A percentile compares a stretch with the other conserved stretches of the same genome.
Conservation (phyloP, 2,113 vertebrate species). For the Gracilinanus agilis region DNA sequence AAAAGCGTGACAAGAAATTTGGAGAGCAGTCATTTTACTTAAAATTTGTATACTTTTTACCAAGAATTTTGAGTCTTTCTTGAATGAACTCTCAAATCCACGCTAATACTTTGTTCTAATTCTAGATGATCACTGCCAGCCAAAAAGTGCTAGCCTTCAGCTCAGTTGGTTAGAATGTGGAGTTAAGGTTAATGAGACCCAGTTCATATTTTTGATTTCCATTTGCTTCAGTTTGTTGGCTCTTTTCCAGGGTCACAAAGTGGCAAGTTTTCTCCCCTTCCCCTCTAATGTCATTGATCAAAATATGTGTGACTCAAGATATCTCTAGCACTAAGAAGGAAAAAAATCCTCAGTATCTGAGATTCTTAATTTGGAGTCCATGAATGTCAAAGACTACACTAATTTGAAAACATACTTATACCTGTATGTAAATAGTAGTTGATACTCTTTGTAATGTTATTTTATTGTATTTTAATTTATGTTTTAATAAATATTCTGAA, state of each 20-base stretch:
- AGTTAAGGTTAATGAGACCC: neutral
- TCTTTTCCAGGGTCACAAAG: neutral
- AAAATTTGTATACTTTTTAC: slow-evolving; percentile 12
- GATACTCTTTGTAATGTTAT: neutral
- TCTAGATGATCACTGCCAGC: neutral
- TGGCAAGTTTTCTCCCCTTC: neutral
- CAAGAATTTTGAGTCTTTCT: neutral
- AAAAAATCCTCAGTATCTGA: neutral
- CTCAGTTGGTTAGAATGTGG: neutral
- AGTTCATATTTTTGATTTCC: neutral
- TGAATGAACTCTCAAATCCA: slow-evolving; percentile 21
- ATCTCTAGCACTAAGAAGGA: neutral
- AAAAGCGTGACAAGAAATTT: neutral
- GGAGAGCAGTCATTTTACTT: neutral
- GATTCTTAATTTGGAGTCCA: neutral
- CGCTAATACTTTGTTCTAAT: slow-evolving; percentile 31
- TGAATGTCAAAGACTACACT: neutral
- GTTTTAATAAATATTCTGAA: no score
- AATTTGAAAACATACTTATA: neutral
- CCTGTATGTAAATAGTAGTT: neutral
- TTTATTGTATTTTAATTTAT: neutral
- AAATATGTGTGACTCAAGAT: neutral
- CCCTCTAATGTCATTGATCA: neutral
- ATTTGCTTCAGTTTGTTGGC: neutral
- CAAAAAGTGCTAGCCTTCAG: neutral